These are phyloP conservation scores for Scopus umbretta DNA, from an alignment of 2,113 vertebrate genomes.

Conservation along the genomic window DNA sequence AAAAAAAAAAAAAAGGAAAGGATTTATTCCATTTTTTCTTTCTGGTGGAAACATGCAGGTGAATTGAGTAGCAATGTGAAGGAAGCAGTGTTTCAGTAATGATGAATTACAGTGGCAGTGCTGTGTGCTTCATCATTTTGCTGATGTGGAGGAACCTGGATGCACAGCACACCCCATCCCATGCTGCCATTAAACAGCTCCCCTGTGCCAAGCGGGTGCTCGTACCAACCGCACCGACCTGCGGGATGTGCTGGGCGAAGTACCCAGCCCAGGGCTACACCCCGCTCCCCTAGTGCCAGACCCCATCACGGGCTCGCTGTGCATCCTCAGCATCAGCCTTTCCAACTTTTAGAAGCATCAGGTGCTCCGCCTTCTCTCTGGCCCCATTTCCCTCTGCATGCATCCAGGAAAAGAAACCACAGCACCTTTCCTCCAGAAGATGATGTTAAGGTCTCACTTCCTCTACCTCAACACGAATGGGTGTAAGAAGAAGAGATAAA, in stretches of 20 bases:
- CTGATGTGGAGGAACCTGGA: background rate
- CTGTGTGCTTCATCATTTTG: background rate
- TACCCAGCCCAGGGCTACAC: background rate
- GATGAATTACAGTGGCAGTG: accelerated
- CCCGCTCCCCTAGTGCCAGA: background rate
- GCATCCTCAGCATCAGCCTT: background rate
- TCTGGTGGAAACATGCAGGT: background rate
- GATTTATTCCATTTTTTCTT: background rate
- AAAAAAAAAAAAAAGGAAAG: background rate
- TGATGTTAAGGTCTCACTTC: background rate
- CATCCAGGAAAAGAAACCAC: background rate
- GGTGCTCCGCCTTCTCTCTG: background rate
- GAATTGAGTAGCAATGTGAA: background rate
- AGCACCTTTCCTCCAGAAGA: background rate
- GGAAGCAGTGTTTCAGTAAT: background rate
- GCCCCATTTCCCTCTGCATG: background rate
- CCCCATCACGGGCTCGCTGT: accelerated
- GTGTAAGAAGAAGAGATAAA: background rate
- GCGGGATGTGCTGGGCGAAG: background rate
- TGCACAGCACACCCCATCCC: background rate
- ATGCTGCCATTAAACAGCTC: background rate
- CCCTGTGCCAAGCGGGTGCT: accelerated
- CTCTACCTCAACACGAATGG: background rate
- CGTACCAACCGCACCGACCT: accelerated
- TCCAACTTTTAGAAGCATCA: accelerated